phyloP scores from a whole-genome alignment of 1,140 invertebrate genomes.

The Drosophila kikkawai region DNA sequence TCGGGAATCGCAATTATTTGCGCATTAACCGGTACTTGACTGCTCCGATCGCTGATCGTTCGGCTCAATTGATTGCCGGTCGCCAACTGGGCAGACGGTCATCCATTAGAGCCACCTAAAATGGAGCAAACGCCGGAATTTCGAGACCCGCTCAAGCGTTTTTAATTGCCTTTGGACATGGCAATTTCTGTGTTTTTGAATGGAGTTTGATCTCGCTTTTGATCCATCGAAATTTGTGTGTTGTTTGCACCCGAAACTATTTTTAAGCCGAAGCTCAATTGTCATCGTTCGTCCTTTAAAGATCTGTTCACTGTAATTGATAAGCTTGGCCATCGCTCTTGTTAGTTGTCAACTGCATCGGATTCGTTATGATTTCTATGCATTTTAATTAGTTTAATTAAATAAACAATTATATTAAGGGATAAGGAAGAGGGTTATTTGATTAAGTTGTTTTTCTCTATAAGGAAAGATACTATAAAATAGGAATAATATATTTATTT shows the following conservation, averaged over 20 bases:
- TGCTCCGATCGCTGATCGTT: slow-evolving; percentile 72
- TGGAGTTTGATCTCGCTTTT: slow-evolving; percentile 26
- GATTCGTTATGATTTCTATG: slow-evolving; percentile 6
- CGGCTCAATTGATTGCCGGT: slow-evolving; percentile 74
- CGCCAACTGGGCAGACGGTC: slow-evolving; percentile 28
- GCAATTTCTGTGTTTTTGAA: slow-evolving; percentile 16
- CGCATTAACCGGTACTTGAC: slow-evolving; percentile 67
- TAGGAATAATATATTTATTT: too few relatives aligned
- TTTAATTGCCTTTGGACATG: slow-evolving; percentile 53
- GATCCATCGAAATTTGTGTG: slow-evolving; percentile 4
- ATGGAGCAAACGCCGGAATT: slow-evolving; percentile 13
- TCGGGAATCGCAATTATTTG: slow-evolving; percentile 64
- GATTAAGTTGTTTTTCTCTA: not conserved
- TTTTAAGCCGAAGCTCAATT: not conserved
- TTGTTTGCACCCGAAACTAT: slow-evolving; percentile 38
- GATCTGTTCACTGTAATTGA: slow-evolving; percentile 19
- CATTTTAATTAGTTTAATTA: slow-evolving; percentile 9
- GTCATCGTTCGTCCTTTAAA: slow-evolving; percentile 7
- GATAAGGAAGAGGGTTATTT: not conserved
- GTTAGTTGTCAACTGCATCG: slow-evolving; percentile 13
- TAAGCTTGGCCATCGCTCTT: slow-evolving; percentile 10
- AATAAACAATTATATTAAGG: not conserved
- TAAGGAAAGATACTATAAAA: too few relatives aligned
- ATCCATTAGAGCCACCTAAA: slow-evolving; percentile 52
- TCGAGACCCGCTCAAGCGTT: slow-evolving; percentile 11